Evolutionary conservation across 2,888 invertebrate genomes (phyloP).

Genomic region (Lasioglossum pauxillum): DNA sequence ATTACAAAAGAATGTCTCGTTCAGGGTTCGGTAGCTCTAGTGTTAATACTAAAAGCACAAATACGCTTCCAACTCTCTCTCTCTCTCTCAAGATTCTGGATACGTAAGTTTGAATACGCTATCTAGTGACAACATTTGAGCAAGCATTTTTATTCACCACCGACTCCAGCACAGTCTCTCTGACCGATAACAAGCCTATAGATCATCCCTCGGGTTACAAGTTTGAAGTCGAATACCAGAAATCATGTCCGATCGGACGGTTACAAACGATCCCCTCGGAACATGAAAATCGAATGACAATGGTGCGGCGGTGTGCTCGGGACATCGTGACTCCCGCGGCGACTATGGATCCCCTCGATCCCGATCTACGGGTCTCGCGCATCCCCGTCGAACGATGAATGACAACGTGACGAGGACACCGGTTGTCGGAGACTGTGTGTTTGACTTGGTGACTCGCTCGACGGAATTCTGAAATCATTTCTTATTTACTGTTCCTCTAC

Average conservation of each 20-base stretch:
- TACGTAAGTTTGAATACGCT: not conserved
- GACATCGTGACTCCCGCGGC: slow-evolving; percentile 9
- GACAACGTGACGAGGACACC: not conserved
- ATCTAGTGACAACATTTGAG: not conserved
- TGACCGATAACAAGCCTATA: not conserved
- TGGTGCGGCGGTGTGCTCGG: not conserved
- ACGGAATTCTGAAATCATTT: slow-evolving; percentile 55
- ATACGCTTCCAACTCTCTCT: not conserved
- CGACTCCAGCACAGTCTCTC: not conserved
- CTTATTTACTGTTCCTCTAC: slow-evolving; percentile 54
- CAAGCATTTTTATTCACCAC: not conserved
- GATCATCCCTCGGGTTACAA: not conserved
- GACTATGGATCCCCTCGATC: not conserved
- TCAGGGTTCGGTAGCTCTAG: too few species aligned
- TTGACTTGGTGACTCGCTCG: slow-evolving; percentile 37
- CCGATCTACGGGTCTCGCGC: not conserved
- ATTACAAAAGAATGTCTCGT: too few species aligned
- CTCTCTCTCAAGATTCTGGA: not conserved
- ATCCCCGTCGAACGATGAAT: slow-evolving; percentile 21
- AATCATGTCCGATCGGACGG: not conserved
- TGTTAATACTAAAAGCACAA: not conserved
- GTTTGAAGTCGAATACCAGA: not conserved
- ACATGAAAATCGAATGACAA: slow-evolving; percentile 6
- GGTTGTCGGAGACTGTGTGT: slow-evolving; percentile 7
- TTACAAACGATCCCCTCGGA: not conserved